phyloP scores from a whole-genome alignment of 2,888 invertebrate genomes.

The Spialia ferax region DNA sequence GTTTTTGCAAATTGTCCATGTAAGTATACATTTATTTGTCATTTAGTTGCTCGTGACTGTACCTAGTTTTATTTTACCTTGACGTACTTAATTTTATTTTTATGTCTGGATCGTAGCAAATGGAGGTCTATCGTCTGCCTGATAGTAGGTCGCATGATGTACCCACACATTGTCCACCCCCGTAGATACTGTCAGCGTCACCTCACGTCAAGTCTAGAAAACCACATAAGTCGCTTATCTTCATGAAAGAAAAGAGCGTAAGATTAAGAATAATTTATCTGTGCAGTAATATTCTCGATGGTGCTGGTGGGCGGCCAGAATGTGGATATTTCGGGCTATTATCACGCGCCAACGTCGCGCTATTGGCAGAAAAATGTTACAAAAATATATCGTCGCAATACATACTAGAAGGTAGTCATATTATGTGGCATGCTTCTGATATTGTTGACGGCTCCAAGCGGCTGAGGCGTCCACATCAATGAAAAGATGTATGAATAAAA shows the following conservation, averaged over 20 bases:
- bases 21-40: too few species aligned
- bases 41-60: too few species aligned
- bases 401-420: conserved; percentile 55
- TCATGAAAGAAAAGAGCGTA: conserved; percentile 47
- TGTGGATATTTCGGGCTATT: conserved; percentile 79
- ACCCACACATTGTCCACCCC: too few species aligned
- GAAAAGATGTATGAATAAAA: conserved; percentile 34
- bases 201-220: background rate
- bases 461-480: conserved; percentile 32
- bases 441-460: conserved; percentile 52
- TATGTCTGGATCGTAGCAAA: too few species aligned
- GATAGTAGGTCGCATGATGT: too few species aligned
- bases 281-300: conserved; percentile 71
- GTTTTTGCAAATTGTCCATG: too few species aligned
- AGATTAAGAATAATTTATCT: conserved; percentile 66
- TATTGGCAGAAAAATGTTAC: conserved; percentile 79
- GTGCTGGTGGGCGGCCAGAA: conserved; percentile 71
- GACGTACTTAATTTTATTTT: too few species aligned
- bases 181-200: too few species aligned
- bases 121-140: too few species aligned
- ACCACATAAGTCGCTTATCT: conserved; percentile 18
- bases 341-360: conserved; percentile 76
- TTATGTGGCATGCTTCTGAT: conserved; percentile 63
- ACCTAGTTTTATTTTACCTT: too few species aligned
- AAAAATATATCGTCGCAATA: conserved; percentile 75